Percentiles rank a stretch among this genome's conserved stretches.
These are phyloP conservation scores for Neotragus pygmaeus DNA, from an alignment of 2,113 vertebrate genomes.

Conservation along the genomic window DNA sequence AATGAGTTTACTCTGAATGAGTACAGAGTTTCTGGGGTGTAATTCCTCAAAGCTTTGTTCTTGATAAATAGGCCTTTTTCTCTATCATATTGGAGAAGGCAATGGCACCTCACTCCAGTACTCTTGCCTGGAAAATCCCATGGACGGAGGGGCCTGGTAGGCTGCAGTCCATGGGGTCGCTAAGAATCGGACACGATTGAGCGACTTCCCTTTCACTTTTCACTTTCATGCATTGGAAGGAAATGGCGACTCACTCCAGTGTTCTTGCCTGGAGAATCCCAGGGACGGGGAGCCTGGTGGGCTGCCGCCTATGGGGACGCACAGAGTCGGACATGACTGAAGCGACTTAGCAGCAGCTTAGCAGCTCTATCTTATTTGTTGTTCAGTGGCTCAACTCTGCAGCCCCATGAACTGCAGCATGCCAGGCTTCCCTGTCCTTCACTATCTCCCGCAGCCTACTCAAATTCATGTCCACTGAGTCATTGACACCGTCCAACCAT, in stretches of 20 bases:
- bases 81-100: not conserved
- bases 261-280: no score
- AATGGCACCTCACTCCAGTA: no score
- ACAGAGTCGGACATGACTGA: no score
- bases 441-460: not conserved
- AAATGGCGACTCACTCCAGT: no score
- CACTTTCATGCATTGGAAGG: no score
- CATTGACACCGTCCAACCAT: not conserved
- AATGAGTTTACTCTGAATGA: not conserved
- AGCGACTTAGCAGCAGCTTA: no score
- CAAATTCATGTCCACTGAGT: not conserved
- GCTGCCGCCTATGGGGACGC: no score
- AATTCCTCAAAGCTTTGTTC: not conserved
- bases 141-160: fast-evolving
- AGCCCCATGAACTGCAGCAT: not conserved
- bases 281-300: no score
- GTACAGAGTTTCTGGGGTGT: not conserved
- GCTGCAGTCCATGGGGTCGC: no score
- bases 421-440: not conserved
- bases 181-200: fast-evolving
- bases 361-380: not conserved
- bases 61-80: not conserved
- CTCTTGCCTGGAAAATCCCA: no score
- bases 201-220: no score
- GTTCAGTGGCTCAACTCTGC: not conserved